Conservation (phyloP, 2,113 vertebrate genomes). For the Cardinalis cardinalis region DNA sequence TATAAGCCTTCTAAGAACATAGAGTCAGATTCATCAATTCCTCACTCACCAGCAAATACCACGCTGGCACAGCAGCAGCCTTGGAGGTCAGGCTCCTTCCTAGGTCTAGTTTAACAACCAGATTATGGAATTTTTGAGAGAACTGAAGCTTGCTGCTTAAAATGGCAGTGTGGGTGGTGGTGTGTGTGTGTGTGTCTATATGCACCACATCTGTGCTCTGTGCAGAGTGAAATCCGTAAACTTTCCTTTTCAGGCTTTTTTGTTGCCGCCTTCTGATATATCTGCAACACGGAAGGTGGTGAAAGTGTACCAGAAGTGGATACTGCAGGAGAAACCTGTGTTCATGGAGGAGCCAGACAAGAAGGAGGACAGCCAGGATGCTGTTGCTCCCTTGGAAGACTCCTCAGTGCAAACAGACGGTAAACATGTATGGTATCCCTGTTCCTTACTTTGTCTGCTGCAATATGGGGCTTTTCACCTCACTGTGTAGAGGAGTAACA, state of each 20-base stretch:
- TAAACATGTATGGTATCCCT: slow-evolving; percentile 71
- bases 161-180: too few species aligned
- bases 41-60: too few species aligned
- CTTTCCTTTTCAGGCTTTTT: slow-evolving; percentile 84
- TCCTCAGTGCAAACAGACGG: slow-evolving; percentile 71
- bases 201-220: rapidly evolving
- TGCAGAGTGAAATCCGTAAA: background rate
- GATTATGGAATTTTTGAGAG: background rate
- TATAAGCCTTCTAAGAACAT: too few species aligned
- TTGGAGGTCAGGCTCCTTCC: background rate
- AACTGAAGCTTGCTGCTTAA: background rate
- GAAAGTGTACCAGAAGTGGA: slow-evolving; percentile 95
- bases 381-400: slow-evolving; percentile 59
- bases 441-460: background rate
- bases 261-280: slow-evolving; percentile 90
- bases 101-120: rapidly evolving
- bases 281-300: slow-evolving; percentile 91
- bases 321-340: slow-evolving; percentile 87
- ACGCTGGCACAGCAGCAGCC: background rate
- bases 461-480: background rate
- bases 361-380: slow-evolving; percentile 71
- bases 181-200: too few species aligned
- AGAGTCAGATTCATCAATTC: too few species aligned
- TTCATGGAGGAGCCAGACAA: slow-evolving; percentile 95
- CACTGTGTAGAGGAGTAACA: background rate